phyloP scores from a whole-genome alignment of 1,140 invertebrate genomes.

The Nebria ingens region DNA sequence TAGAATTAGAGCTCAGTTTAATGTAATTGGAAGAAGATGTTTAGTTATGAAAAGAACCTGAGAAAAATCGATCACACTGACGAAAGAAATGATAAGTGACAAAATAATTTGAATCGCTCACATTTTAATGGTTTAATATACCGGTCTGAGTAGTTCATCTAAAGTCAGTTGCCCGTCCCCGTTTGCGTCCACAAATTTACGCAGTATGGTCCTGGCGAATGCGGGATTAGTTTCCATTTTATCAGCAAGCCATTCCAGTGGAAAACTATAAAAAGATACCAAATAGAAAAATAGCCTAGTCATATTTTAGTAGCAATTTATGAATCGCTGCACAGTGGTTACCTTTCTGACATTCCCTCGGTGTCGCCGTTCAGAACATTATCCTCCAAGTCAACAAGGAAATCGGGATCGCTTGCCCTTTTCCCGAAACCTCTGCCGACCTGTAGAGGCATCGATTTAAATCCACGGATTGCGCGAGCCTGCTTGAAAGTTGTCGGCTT shows the following conservation, averaged over 20 bases:
- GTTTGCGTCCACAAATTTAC: slow-evolving; percentile 46
- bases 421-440: slow-evolving; percentile 1
- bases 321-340: background rate
- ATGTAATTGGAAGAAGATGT: no score
- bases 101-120: no score
- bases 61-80: no score
- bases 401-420: background rate
- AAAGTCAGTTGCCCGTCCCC: slow-evolving; percentile 26
- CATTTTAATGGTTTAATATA: background rate
- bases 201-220: slow-evolving; percentile 41
- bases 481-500: background rate
- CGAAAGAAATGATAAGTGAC: no score
- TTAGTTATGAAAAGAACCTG: no score
- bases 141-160: background rate
- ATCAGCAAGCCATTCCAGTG: slow-evolving; percentile 44
- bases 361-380: background rate
- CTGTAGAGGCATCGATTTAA: background rate
- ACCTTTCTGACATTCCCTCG: background rate
- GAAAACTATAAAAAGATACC: slow-evolving; percentile 34
- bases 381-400: background rate
- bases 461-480: background rate
- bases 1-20: background rate
- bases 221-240: slow-evolving; percentile 45
- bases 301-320: background rate
- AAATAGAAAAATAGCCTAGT: no score